Base-by-base conservation (phyloP, 37 sponge, comb jelly and placozoan species). In the Bolinopsis microptera region DNA sequence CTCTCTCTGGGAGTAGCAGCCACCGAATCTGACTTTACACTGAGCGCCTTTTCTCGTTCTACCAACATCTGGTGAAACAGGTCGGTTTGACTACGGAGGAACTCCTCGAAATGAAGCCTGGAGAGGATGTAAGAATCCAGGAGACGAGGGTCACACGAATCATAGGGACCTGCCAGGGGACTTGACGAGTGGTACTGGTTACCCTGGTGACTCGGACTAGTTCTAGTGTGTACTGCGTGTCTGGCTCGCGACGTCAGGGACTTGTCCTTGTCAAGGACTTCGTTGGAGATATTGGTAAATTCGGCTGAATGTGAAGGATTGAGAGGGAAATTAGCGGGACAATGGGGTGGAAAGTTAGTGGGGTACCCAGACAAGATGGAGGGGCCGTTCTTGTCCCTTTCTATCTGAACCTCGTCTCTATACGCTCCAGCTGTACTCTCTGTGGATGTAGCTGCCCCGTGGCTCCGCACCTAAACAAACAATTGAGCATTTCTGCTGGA, bases 51-150 rank as follows among this genome's bases (percentile, higher is more conserved):
- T 36, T 77, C 80, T 27, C 80, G 80, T 27, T 86, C 90, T 24
- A 34, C 26, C 90, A 86, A 1, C 21, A 41, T 41, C 0, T 86
- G 90, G 30, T 86, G 32, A 40, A 86, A 86, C 61, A 86, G 34
- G 23, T 86, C 90, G 38, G 90, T 36, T 40, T 86, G 90, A 41
- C 36, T 86, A 24, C 90, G 90, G 41, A 86, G 90, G 48, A 86
- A 86, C 90, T 86, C 90, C 61, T 86, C 90, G 39, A 86, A 86
- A n/a, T 86, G 35, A 18, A 86, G 21, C 36, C 90, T 28, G 26
- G 90, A 86, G 9, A 86, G 23, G 30, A 86, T 16, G 31, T 33
- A 86, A 24, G 90, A 24, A 48, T 86, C 61, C 61, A 86, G 26
- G 61, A 86, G 61, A 5, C 61, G 26, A 34, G 90, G 90, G 31